Base-by-base conservation (phyloP, 2,797 vertebrate species). In the Sylvia borin region DNA sequence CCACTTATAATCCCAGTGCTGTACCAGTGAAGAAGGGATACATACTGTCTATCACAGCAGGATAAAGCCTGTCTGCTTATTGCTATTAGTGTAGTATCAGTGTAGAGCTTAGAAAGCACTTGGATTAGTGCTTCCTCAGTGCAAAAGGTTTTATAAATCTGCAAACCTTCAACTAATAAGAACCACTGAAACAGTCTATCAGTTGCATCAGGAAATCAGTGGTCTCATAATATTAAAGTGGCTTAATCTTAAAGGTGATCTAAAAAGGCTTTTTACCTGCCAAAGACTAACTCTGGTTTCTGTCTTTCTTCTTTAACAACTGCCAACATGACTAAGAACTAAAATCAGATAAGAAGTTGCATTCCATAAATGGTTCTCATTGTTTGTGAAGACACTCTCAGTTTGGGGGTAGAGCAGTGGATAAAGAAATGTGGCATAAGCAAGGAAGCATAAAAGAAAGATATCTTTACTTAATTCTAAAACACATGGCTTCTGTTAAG, bases 231-330 rank as follows among this genome's bases (percentile, higher is more conserved):
- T 91, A 90, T 50, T 68, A 92, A 67, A 67, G 83, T n/a, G 53
- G 66, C n/a, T 90, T 96, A 96, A 96, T 96, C 96, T 95, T 86
- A 90, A 93, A 96, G 85, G 92, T 96, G 94, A 95, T 96, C 95
- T 93, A 67, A 88, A 96, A 92, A 88, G 72, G 83, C 94, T 93
- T 96, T 97, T 97, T 96, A 96, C 95, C 89, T 96, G 94, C 85
- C 94, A 95, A 82, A 70, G 57, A 53, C 74, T 88, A 90, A 92
- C 86, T 96, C 92, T 85, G 92, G 88, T 61, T 85, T 95, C 95
- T 97, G 94, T 91, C 95, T 96, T 87, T 82, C 90, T 74, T 96
- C 91, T 94, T 61, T 53, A 93, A 92, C 89, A 93, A 88, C 91
- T 95, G 95, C 92, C 91, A 93, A 78, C 78, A 55, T 32, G 79